Evolutionary conservation across 2,113 vertebrate genomes (phyloP), one percentile per base, ranked within the genome.

Genomic region (Catharus minimus): DNA sequence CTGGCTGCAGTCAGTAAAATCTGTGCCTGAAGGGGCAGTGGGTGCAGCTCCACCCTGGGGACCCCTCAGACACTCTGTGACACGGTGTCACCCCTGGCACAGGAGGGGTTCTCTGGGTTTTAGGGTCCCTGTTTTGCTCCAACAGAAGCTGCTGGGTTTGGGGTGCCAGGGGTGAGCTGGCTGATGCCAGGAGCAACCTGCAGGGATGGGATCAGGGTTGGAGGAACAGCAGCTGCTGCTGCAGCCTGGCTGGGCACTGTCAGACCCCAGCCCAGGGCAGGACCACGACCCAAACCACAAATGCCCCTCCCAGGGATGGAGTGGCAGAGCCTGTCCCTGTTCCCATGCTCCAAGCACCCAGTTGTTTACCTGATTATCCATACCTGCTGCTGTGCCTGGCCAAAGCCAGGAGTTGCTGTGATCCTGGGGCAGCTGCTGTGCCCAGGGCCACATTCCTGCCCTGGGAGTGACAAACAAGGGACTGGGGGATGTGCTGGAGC

Each of bases 321-420:
- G 15, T 20, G n/a, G 41, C 44, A 66, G 36, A 43, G 50, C 60
- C 50, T 5, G 10, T 5, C 60, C 69, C 71, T 36, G 69, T 21
- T 6, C n/a, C 67, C 43, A 38, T 7, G 12, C 39, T 79, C 60
- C 52, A 7, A 24, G 15, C 23, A 13, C 32, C 46, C 46, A 3
- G 0, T 8, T 50, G 4, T 15, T 7, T 9, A 33, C n/a, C 46
- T 6, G 6, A 1, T 32, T 2, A 17, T 3, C n/a, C 15, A 2
- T 8, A 9, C 9, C 41, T 28, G 27, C 61, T 46, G 2, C 5
- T 26, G 26, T 18, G 55, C 49, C 46, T n/a, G 36, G 49, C 26
- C 80, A 50, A 4, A 52, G 38, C 50, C 17, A 1, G 15, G 5
- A 0, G 11, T 3, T n/a, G 61, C 72, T 4, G 7, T 7, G 3